These are phyloP conservation scores for Desmodus rotundus DNA, from an alignment of 2,113 vertebrate genomes.

Conservation along the genomic window DNA sequence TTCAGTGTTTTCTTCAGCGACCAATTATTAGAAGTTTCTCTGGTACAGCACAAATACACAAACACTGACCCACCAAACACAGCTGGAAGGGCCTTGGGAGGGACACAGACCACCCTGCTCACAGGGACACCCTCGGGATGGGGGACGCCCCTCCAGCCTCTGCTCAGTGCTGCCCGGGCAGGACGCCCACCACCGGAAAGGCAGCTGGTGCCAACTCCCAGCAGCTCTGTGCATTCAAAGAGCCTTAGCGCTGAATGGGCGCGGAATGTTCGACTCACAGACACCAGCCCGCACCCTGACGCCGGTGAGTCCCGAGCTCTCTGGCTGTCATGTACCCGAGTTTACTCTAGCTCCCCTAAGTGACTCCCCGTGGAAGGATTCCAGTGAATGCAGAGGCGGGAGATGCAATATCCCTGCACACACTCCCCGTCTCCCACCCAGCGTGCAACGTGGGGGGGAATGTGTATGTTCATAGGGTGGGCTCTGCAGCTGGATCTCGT, in stretches of 20 bases:
- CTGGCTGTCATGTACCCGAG: background rate
- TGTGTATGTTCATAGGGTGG: background rate
- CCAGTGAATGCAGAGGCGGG: background rate
- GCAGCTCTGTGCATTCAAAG: slow-evolving; percentile 16
- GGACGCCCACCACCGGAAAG: background rate
- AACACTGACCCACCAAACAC: background rate
- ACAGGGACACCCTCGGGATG: background rate
- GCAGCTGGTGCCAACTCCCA: slow-evolving; percentile 38
- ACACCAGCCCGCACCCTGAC: slow-evolving; percentile 12
- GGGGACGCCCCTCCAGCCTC: background rate
- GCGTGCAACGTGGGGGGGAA: background rate
- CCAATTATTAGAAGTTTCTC: background rate
- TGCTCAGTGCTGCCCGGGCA: background rate
- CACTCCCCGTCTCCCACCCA: background rate
- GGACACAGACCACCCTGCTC: background rate
- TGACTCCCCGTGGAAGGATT: background rate
- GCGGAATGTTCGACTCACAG: slow-evolving; percentile 31
- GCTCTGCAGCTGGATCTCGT: background rate
- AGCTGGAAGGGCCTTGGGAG: background rate
- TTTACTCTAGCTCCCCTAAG: slow-evolving; percentile 10
- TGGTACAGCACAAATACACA: background rate
- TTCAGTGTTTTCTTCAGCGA: background rate
- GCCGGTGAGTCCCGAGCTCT: background rate
- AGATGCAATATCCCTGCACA: background rate
- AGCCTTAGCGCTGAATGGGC: slow-evolving; percentile 25